Conservation (phyloP, 2,113 vertebrate genomes). For the Trichechus manatus region DNA sequence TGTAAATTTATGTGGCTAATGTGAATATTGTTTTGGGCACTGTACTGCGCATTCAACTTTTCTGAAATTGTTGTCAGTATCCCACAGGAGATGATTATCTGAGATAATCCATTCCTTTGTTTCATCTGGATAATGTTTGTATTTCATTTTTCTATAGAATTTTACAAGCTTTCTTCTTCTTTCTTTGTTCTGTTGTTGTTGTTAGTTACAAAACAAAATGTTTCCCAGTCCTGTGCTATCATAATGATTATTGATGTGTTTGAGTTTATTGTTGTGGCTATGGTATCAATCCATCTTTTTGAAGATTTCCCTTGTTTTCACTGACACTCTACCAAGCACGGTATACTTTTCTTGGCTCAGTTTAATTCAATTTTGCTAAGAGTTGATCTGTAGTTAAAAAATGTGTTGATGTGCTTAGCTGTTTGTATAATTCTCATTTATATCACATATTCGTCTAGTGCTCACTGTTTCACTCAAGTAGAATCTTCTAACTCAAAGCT, state of each 20-base stretch:
- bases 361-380: not conserved
- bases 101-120: not conserved
- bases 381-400: not conserved
- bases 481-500: not conserved
- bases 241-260: no score
- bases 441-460: not conserved
- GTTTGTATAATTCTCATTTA: not conserved
- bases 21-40: not conserved
- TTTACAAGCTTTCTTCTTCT: not conserved
- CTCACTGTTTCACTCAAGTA: not conserved
- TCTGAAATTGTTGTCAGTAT: not conserved
- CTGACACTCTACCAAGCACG: no score
- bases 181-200: not conserved
- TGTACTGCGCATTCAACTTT: not conserved
- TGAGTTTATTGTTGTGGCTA: no score
- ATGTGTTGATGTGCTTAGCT: not conserved
- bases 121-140: not conserved
- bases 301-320: no score
- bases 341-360: not conserved
- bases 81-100: not conserved
- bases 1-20: not conserved
- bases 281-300: no score
- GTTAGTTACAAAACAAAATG: no score
- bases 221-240: no score
- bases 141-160: conserved; percentile 21